Evolutionary conservation across 2,797 vertebrate species (phyloP).

Genomic region (Rhinophrynus dorsalis): DNA sequence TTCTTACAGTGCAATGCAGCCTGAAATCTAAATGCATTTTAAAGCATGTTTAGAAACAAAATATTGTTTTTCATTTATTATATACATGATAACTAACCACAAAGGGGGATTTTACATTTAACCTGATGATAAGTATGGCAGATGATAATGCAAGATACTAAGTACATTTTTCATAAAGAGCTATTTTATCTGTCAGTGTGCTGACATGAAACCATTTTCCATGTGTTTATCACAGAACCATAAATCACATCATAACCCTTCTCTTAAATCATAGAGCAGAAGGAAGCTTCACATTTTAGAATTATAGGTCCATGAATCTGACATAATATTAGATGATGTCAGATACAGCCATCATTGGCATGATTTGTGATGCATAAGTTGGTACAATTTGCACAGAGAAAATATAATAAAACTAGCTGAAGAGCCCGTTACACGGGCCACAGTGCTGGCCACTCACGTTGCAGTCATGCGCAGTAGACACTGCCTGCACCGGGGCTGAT

Average conservation of each 20-base stretch:
- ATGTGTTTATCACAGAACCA: conserved; percentile 25
- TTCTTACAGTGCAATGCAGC: too few species aligned
- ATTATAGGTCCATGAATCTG: conserved; percentile 34
- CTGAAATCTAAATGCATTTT: too few species aligned
- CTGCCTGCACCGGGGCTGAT: too few species aligned
- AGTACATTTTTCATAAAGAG: too few species aligned
- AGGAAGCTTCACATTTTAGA: conserved; percentile 7
- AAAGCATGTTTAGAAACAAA: too few species aligned
- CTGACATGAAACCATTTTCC: conserved; percentile 7
- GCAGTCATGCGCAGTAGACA: too few species aligned
- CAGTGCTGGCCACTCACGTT: too few species aligned
- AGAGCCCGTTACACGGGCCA: too few species aligned
- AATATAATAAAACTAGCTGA: conserved; percentile 19
- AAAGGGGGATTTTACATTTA: neutral
- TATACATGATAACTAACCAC: too few species aligned
- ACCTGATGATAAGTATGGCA: neutral
- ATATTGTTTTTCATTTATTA: too few species aligned
- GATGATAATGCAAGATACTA: neutral
- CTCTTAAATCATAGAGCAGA: neutral
- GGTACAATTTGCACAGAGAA: neutral
- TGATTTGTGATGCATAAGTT: conserved; percentile 32
- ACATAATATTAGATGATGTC: conserved; percentile 30
- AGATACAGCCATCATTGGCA: conserved; percentile 11
- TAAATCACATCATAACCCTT: conserved; percentile 14
- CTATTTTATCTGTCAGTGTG: neutral